These are phyloP conservation scores for Piscicola geometra DNA, from an alignment of 2,888 invertebrate genomes.

Conservation along the genomic window DNA sequence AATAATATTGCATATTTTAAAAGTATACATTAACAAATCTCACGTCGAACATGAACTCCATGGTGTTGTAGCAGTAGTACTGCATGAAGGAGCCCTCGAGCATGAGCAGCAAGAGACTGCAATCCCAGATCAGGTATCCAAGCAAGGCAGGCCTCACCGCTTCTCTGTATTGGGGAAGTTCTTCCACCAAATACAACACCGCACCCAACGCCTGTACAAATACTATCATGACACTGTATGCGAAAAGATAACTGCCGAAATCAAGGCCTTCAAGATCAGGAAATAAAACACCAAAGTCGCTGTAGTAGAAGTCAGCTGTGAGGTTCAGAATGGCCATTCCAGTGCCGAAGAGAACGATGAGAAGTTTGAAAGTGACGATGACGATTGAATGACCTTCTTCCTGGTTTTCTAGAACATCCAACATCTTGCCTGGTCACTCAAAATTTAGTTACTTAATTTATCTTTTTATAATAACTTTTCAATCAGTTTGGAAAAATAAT, in stretches of 20 bases:
- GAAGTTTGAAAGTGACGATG: background rate
- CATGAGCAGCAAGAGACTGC: background rate
- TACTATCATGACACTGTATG: background rate
- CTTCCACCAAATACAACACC: background rate
- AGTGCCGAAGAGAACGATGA: background rate
- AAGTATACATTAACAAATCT: background rate
- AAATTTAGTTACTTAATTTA: too few relatives aligned
- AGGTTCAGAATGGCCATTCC: background rate
- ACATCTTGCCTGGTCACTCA: too few relatives aligned
- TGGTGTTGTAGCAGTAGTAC: background rate
- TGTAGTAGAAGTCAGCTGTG: background rate
- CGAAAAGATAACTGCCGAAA: background rate
- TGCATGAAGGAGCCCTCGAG: background rate
- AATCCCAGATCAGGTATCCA: background rate
- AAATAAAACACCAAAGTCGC: background rate
- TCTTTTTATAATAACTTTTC: too few relatives aligned
- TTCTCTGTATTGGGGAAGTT: background rate
- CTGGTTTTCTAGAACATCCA: too few relatives aligned
- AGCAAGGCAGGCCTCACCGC: background rate
- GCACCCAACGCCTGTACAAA: background rate
- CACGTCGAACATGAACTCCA: background rate
- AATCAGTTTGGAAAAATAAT: too few relatives aligned
- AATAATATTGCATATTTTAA: background rate
- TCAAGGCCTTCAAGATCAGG: background rate
- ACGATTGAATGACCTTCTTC: too few relatives aligned